These are phyloP conservation scores for Microctenopoma lineatum DNA, from an alignment of 2,797 vertebrate genomes.

Conservation along the genomic window DNA sequence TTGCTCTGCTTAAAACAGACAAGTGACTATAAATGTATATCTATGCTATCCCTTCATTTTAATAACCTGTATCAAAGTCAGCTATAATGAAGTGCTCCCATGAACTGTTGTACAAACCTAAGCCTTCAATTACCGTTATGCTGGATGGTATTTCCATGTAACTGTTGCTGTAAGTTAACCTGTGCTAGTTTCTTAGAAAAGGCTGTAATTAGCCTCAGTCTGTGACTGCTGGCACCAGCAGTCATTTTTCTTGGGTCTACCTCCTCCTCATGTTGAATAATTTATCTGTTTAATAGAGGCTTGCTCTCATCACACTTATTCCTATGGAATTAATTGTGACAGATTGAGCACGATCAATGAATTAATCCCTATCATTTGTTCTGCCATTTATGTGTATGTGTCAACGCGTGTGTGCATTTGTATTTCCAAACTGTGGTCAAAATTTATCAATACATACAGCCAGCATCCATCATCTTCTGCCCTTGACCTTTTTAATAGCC, in stretches of 20 bases:
- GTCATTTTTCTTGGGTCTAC: constrained; percentile 75
- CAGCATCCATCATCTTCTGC: constrained; percentile 75
- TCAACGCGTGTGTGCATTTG: constrained; percentile 53
- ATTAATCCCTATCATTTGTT: constrained; percentile 75
- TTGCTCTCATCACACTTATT: constrained; percentile 76
- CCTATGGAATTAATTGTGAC: constrained; percentile 81
- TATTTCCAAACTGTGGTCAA: constrained; percentile 68
- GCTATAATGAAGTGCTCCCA: too few relatives aligned
- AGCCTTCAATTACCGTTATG: constrained; percentile 54
- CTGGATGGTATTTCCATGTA: constrained; percentile 27
- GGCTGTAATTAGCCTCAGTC: constrained; percentile 72
- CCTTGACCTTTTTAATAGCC: constrained; percentile 82
- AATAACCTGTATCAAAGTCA: too few relatives aligned
- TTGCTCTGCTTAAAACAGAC: too few relatives aligned
- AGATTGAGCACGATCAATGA: constrained; percentile 77
- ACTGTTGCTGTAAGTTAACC: constrained; percentile 62
- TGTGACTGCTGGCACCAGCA: constrained; percentile 64
- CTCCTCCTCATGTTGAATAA: constrained; percentile 74
- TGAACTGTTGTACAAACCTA: too few relatives aligned
- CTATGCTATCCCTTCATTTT: constrained; percentile 1
- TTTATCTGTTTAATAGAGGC: constrained; percentile 76
- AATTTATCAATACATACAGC: constrained; percentile 76
- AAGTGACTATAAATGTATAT: constrained; percentile 17
- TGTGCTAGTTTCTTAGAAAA: constrained; percentile 76
- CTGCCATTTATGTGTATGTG: constrained; percentile 22